Evolutionary conservation across 2,888 invertebrate genomes (phyloP).

Genomic region (Aethes cnicana): DNA sequence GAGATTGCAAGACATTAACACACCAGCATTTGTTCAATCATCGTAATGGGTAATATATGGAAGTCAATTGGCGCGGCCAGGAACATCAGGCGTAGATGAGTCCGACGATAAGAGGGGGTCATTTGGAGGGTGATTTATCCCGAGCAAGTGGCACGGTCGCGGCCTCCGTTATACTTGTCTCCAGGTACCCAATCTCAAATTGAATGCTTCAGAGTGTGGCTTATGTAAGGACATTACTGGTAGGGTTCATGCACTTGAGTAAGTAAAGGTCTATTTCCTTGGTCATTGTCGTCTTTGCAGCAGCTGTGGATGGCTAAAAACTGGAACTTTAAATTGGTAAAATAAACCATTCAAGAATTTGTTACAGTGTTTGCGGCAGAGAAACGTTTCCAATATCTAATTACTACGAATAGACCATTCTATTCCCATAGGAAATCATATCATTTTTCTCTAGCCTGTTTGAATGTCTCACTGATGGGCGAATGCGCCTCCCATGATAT

Average conservation of each 20-base stretch:
- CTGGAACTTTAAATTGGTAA: too few relatives aligned
- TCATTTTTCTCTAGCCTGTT: too few relatives aligned
- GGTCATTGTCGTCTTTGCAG: not conserved
- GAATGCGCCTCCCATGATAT: too few relatives aligned
- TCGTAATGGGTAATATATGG: constrained; percentile 43
- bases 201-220: constrained; percentile 11
- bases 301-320: too few relatives aligned
- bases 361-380: too few relatives aligned
- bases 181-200: constrained; percentile 26
- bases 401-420: too few relatives aligned
- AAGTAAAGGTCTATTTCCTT: not conserved
- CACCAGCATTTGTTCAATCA: constrained; percentile 41
- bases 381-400: too few relatives aligned
- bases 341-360: too few relatives aligned
- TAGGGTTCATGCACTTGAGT: constrained; percentile 1
- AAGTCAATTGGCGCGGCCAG: constrained; percentile 40
- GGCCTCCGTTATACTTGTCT: constrained; percentile 29
- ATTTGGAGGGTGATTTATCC: constrained; percentile 40
- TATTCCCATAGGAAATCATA: too few relatives aligned
- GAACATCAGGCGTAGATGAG: constrained; percentile 38
- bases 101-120: constrained; percentile 37
- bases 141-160: constrained; percentile 32
- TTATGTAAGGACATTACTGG: constrained; percentile 12
- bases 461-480: too few relatives aligned
- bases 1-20: constrained; percentile 38